Evolutionary conservation across 2,888 invertebrate species (phyloP).

Genomic region (Pseudoips prasinana): DNA sequence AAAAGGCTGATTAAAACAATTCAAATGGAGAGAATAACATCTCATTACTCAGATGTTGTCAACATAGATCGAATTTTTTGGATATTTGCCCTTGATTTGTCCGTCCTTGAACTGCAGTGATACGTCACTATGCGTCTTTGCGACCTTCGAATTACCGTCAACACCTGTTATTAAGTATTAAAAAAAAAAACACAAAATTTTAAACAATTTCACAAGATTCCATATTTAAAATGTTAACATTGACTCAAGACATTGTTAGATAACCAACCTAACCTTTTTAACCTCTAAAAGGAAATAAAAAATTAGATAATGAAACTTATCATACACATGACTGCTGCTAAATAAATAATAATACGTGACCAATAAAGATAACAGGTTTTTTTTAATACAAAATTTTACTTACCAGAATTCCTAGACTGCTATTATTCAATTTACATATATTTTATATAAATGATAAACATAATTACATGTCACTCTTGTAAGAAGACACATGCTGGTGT

Average conservation of each 20-base stretch:
- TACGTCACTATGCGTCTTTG: slow-evolving; percentile 47
- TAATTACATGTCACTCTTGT: slow-evolving; percentile 35
- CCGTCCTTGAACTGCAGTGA: slow-evolving; percentile 65
- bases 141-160: slow-evolving; percentile 33
- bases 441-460: slow-evolving; percentile 9
- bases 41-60: too few species aligned
- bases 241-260: slow-evolving; percentile 43
- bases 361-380: too few species aligned
- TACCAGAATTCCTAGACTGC: slow-evolving; percentile 13
- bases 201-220: too few species aligned
- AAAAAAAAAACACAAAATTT: too few species aligned
- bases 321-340: too few species aligned
- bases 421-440: slow-evolving; percentile 3
- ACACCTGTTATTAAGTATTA: slow-evolving; percentile 24
- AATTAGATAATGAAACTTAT: slow-evolving; percentile 3
- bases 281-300: slow-evolving; percentile 38
- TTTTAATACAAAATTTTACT: slow-evolving; percentile 8
- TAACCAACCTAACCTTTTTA: slow-evolving; percentile 67
- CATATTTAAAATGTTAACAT: too few species aligned
- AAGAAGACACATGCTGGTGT: slow-evolving; percentile 43
- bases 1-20: slow-evolving; percentile 16
- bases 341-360: too few species aligned
- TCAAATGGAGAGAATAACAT: too few species aligned
- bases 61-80: slow-evolving; percentile 20
- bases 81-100: slow-evolving; percentile 59